Conservation (phyloP, 35 echinoderm and acorn worm species). For the Ophioderma brevispina region DNA sequence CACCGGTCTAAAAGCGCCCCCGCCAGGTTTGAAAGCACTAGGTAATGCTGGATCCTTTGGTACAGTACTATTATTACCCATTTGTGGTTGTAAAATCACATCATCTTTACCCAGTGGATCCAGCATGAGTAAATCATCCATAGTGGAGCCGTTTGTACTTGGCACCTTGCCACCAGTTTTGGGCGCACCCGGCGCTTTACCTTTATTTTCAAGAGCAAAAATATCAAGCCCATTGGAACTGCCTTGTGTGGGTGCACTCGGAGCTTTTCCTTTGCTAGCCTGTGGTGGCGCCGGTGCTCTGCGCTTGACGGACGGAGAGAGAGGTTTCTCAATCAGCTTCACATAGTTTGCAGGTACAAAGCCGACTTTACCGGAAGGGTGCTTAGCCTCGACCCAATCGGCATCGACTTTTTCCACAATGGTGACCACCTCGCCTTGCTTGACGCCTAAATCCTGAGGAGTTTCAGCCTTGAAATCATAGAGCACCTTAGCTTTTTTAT, state of each 20-base stretch:
- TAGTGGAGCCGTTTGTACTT: constrained; percentile 4
- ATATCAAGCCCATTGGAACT: constrained; percentile 5
- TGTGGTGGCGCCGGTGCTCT: constrained; percentile 79
- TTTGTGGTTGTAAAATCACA: constrained; percentile 8
- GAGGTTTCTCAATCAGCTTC: constrained; percentile 83
- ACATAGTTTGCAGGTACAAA: constrained; percentile 88
- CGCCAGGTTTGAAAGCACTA: constrained; percentile 34
- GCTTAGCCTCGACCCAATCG: constrained; percentile 90
- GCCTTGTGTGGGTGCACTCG: background rate
- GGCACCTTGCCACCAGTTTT: too few relatives aligned
- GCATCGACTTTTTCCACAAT: constrained; percentile 64
- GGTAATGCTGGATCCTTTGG: constrained; percentile 17
- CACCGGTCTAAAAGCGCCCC: constrained; percentile 43
- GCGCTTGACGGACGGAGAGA: constrained; percentile 86
- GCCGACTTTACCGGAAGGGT: constrained; percentile 59
- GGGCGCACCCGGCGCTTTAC: background rate
- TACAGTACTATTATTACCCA: background rate
- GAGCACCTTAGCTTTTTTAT: constrained; percentile 73
- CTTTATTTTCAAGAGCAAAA: constrained; percentile 21
- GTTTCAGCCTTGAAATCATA: constrained; percentile 92
- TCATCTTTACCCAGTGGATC: constrained; percentile 68
- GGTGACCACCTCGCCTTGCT: constrained; percentile 77
- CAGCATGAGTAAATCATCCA: constrained; percentile 79
- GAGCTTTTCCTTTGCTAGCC: background rate
- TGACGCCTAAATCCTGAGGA: constrained; percentile 70